Base-by-base conservation (phyloP, 1,140 invertebrate genomes). In the Wasmannia auropunctata region DNA sequence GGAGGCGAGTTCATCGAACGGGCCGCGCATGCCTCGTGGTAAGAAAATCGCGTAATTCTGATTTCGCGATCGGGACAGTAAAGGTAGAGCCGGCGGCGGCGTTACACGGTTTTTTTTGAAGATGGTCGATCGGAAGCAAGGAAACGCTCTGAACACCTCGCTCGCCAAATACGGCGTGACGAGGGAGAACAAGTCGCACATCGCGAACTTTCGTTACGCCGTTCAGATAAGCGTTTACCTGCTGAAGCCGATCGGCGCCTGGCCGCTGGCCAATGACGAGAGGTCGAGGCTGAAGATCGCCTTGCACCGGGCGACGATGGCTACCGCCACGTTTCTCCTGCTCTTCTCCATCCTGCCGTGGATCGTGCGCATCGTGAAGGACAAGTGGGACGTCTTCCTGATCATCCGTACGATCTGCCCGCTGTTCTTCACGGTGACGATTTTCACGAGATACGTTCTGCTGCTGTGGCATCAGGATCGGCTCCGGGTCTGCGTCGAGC, bases 381-480 rank as follows among this genome's bases (percentile, higher is more conserved):
- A 90, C n/a, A 88, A 91, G 6, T 75, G 87, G 43, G 65, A 89
- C 54, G 69, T 65, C 16, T 69, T 72, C 51, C 80, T 89, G 0
- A 90, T 85, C 62, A 60, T 93, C 8, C 92, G 92, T 46, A 72
- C 91, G 1, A 85, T 88, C 0, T 92, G 92, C 37, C 88, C 92
- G 3, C 58, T 93, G 58, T 86, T 88, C 51, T 94, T 93, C 60
- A 85, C 83, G n/a, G 7, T 90, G 0, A 91, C 92, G 91, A 77
- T 86, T 4, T 89, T 91, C 5, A 22, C 83, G 28, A 80, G 92
- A 54, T 93, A 93, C 28, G 76, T 75, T 43, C 89, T 81, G n/a
- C 49, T 94, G 0, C 49, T 92, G 1, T 67, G 79, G 4, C 75
- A 87, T 40, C 86, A 80, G 19, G 22, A 72, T 2, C 86, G 90